Conservation (phyloP, 2,888 invertebrate genomes). For the Hydrotaea cyrtoneurina region DNA sequence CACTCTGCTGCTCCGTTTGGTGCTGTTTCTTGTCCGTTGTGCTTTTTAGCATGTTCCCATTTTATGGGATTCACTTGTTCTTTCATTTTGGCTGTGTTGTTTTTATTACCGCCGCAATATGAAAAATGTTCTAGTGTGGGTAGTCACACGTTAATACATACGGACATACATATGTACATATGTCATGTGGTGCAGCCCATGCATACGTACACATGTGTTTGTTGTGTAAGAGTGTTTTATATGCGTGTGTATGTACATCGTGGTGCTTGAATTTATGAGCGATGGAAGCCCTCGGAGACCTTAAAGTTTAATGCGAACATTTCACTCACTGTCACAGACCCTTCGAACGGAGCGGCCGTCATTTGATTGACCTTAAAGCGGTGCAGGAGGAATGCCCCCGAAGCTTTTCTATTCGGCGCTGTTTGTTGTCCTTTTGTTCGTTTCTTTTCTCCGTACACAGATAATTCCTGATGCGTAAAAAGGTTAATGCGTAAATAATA, state of each 20-base stretch:
- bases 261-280: slow-evolving; percentile 44
- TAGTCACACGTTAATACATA: background rate
- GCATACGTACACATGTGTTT: background rate
- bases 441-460: slow-evolving; percentile 28
- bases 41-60: slow-evolving; percentile 1
- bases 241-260: slow-evolving; percentile 4
- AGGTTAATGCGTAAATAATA: slow-evolving; percentile 61
- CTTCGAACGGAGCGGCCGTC: background rate
- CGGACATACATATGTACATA: background rate
- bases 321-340: slow-evolving; percentile 9
- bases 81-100: background rate
- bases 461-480: slow-evolving; percentile 56
- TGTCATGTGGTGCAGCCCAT: background rate
- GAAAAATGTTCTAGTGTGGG: slow-evolving; percentile 9
- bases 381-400: slow-evolving; percentile 1
- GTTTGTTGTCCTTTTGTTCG: background rate
- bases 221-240: background rate
- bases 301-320: slow-evolving; percentile 44
- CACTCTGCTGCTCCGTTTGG: background rate
- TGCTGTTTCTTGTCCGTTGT: background rate
- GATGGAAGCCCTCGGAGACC: slow-evolving; percentile 22
- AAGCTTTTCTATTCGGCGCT: background rate
- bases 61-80: slow-evolving; percentile 24
- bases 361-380: slow-evolving; percentile 53
- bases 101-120: slow-evolving; percentile 19